Evolutionary conservation across 2,113 vertebrate species (phyloP), one percentile per base, ranked within the genome.

Genomic region (Ciconia boyciana): DNA sequence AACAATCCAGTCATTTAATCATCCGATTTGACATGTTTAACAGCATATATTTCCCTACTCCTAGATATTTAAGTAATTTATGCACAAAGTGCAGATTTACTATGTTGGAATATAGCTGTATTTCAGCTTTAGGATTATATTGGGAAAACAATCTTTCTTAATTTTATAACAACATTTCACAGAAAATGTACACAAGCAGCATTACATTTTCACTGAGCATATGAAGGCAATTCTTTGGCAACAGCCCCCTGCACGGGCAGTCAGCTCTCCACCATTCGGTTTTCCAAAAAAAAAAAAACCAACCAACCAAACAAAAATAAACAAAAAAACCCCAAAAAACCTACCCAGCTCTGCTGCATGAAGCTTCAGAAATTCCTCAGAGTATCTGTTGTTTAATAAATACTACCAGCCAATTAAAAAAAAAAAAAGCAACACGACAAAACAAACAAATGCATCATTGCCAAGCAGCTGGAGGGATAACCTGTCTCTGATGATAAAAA

Each of bases 11-110:
- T 91, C 94, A 94, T 68, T 96, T 95, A 95, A 94, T 95, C 93
- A 97, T 87, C 71, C 14, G 2, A 85, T 51, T 72, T 97, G 94
- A 97, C 93, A 96, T 89, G 91, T 96, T 96, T 94, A 94, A 93
- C 78, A 91, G 93, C 94, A 94, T 60, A 39, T 69, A 91, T 72
- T 90, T 90, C 87, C 76, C 58, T 48, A 5, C 44, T 89, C n/a
- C 49, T 36, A 76, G 89, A 93, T 60, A 85, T 41, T 78, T 21
- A 61, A 83, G 82, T 87, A 90, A 96, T 96, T 96, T 85, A 96
- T 95, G 92, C 89, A 69, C 80, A 91, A 92, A 89, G 95, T 61
- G 92, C 65, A 96, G 95, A 95, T 94, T 84, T 71, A 49, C 26
- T 61, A 4, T 8, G n/a, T 20, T 80, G 65, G 62, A 95, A 87